Evolutionary conservation across 2,797 vertebrate species (phyloP).

Genomic region (Notolabrus celidotus): DNA sequence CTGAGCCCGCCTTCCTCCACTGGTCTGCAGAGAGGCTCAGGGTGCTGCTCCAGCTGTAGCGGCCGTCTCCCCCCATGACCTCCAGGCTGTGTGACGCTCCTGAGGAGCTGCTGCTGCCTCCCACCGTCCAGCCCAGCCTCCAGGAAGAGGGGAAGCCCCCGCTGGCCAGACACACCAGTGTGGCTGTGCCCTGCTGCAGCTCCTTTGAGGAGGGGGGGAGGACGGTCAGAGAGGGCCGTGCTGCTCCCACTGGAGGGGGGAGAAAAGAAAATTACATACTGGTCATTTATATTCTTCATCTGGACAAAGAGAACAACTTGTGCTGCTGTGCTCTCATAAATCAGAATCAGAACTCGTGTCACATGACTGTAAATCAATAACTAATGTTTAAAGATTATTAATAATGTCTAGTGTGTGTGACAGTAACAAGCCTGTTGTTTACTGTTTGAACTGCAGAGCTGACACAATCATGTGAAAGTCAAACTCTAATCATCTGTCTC

Average conservation of each 20-base stretch:
- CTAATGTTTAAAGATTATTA: too few species aligned
- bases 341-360: too few species aligned
- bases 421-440: too few species aligned
- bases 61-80: slow-evolving; percentile 48
- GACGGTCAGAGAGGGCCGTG: slow-evolving; percentile 50
- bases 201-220: slow-evolving; percentile 49
- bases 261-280: slow-evolving; percentile 3
- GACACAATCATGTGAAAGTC: neutral
- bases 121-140: slow-evolving; percentile 73
- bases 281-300: neutral
- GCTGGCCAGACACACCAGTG: slow-evolving; percentile 65
- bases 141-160: slow-evolving; percentile 70
- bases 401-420: slow-evolving; percentile 1
- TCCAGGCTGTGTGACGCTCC: slow-evolving; percentile 39
- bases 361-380: too few species aligned
- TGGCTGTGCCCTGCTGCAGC: slow-evolving; percentile 47
- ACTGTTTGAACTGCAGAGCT: too few species aligned
- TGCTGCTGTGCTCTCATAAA: slow-evolving; percentile 1
- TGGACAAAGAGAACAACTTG: too few species aligned
- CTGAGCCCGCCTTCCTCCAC: slow-evolving; percentile 52
- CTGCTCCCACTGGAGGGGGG: slow-evolving; percentile 38
- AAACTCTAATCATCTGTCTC: slow-evolving; percentile 29
- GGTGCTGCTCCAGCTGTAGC: slow-evolving; percentile 74
- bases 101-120: slow-evolving; percentile 27
- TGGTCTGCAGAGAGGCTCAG: slow-evolving; percentile 58